Percentiles rank a stretch among this genome's conserved stretches.
Conservation (phyloP, 2,888 invertebrate species). For the Synergus laeviventris region DNA sequence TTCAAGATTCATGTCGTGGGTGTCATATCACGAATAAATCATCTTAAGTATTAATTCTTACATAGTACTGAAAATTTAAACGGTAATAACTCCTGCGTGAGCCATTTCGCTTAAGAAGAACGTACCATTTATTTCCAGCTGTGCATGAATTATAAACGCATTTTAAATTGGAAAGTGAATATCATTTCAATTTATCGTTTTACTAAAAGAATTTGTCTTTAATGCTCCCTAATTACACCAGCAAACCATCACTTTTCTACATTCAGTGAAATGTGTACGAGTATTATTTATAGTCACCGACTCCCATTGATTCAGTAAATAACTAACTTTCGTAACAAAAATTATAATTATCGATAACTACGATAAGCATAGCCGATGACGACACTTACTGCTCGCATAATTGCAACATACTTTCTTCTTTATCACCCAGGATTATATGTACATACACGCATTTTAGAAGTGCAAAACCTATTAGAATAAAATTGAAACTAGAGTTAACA, state of each 20-base stretch:
- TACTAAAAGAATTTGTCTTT: background rate
- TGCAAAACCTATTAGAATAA: background rate
- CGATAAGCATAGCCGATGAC: background rate
- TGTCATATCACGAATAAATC: background rate
- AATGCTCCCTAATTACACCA: conserved; percentile 7
- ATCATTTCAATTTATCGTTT: background rate
- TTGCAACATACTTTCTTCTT: background rate
- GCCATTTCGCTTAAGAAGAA: background rate
- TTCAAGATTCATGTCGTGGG: background rate
- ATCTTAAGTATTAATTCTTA: background rate
- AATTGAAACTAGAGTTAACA: too few species aligned
- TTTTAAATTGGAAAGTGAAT: background rate
- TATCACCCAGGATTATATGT: background rate
- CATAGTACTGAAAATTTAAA: background rate
- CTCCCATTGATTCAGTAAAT: background rate
- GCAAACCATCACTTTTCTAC: background rate
- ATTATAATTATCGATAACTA: conserved; percentile 15
- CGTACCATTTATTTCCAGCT: background rate
- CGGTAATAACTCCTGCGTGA: background rate
- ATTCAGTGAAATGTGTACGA: background rate
- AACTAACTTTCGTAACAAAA: background rate
- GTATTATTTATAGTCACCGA: background rate
- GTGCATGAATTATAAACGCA: background rate
- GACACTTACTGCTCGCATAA: background rate
- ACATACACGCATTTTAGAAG: background rate